These are phyloP conservation scores for Colletes latitarsis DNA, from an alignment of 1,140 invertebrate species.

Conservation along the genomic window DNA sequence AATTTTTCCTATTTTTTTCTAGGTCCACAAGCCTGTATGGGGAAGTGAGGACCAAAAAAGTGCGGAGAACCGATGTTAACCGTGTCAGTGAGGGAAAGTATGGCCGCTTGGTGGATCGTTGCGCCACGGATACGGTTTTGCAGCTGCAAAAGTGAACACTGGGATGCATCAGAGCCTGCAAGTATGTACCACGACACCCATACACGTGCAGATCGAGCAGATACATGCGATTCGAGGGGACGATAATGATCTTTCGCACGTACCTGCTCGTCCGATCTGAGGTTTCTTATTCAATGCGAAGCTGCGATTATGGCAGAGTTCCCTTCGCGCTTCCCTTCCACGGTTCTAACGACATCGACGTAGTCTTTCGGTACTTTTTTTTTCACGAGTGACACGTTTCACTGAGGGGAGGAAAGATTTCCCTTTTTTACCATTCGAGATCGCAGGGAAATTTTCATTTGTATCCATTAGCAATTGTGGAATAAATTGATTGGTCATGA, in stretches of 20 bases:
- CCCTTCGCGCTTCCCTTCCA: constrained; percentile 5
- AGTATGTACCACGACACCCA: neutral
- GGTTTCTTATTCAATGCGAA: constrained; percentile 7
- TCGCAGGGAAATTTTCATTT: too few species aligned
- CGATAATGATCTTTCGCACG: constrained; percentile 36
- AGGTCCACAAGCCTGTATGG: too few species aligned
- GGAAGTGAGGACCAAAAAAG: too few species aligned
- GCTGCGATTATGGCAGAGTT: neutral
- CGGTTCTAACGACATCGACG: neutral
- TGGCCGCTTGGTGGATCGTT: neutral
- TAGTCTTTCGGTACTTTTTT: neutral
- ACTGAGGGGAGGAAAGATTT: neutral
- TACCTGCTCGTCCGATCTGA: neutral
- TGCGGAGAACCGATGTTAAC: too few species aligned
- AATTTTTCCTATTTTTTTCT: too few species aligned
- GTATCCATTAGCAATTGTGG: too few species aligned
- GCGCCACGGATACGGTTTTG: constrained; percentile 5
- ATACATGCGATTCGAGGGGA: neutral
- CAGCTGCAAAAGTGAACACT: neutral
- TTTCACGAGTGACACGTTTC: neutral
- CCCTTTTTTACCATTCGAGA: neutral
- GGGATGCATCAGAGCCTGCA: neutral
- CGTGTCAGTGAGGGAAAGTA: too few species aligned
- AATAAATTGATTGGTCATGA: too few species aligned
- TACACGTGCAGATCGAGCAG: neutral